Conservation (phyloP, 1,140 invertebrate species). For the Ceratitis capitata region DNA sequence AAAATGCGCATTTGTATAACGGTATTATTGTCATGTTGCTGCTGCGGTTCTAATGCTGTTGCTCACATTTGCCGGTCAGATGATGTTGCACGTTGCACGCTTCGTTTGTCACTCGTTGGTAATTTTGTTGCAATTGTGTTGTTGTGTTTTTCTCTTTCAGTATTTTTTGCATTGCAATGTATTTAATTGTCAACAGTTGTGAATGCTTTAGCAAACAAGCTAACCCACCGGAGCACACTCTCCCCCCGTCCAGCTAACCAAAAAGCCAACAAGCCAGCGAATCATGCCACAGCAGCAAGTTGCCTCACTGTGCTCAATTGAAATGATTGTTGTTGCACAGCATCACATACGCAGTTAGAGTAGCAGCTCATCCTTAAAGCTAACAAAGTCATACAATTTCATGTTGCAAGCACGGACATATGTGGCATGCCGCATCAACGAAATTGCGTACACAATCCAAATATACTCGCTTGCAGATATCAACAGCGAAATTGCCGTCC, state of each 20-base stretch:
- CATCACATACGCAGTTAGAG: slow-evolving; percentile 18
- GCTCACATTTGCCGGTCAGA: slow-evolving; percentile 8
- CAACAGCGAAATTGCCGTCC: slow-evolving; percentile 49
- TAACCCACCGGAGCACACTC: background rate
- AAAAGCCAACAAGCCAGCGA: background rate
- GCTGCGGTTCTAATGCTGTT: background rate
- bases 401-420: background rate
- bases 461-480: no score
- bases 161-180: slow-evolving; percentile 24
- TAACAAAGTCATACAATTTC: background rate
- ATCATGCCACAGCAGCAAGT: background rate
- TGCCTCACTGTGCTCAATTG: background rate
- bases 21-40: background rate
- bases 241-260: background rate
- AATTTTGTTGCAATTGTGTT: slow-evolving; percentile 7
- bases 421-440: slow-evolving; percentile 27
- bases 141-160: no score
- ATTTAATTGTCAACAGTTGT: slow-evolving; percentile 22
- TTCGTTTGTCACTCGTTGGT: background rate
- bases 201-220: slow-evolving; percentile 11
- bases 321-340: background rate
- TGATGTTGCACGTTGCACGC: background rate
- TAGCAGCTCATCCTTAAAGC: slow-evolving; percentile 27
- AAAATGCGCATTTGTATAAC: background rate
- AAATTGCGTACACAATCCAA: slow-evolving; percentile 37